Evolutionary conservation across 2,113 vertebrate genomes (phyloP), one percentile per base, ranked within the genome.

Genomic region (Parus major): DNA sequence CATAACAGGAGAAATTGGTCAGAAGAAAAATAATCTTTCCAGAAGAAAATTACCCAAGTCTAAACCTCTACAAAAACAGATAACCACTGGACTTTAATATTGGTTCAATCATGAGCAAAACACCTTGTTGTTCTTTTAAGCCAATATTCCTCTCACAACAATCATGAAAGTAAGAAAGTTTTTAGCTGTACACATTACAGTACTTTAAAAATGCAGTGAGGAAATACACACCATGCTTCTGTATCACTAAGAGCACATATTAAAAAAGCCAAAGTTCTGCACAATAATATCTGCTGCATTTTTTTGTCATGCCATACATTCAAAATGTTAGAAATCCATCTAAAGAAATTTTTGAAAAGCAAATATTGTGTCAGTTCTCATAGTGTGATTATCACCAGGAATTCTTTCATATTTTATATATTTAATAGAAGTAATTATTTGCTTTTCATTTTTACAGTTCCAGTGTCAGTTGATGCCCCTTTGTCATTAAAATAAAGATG

Each of bases 1-100:
- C 98, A 98, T 98, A 99, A 99, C 98, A 99, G 98, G 98, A 98
- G 98, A 98, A 98, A 98, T 98, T 98, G 99, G 99, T 99, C 98
- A 98, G 98, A 98, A 98, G 98, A 98, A 98, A 99, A 99, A 99
- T 98, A 98, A 99, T 99, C 98, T 99, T 98, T 99, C 98, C 98
- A 98, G 97, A 98, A 98, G 98, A 99, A 99, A 99, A 99, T 99
- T 98, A 99, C 99, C 98, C 98, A 98, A 99, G 98, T 99, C 98
- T 98, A 98, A 98, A 98, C 98, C 98, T 98, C 97, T 98, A 99
- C 98, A 98, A 98, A 98, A 99, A 98, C 97, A 99, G 98, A 99
- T 99, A 99, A 99, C 98, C 98, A 98, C 98, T 96, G 96, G 98
- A 98, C 98, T 99, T 99, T 98, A 99, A 98, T 98, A 98, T 96